Percentiles rank a stretch among this genome's conserved stretches.
Conservation (phyloP, 2,888 invertebrate species). For the Acanthopleura granulata region DNA sequence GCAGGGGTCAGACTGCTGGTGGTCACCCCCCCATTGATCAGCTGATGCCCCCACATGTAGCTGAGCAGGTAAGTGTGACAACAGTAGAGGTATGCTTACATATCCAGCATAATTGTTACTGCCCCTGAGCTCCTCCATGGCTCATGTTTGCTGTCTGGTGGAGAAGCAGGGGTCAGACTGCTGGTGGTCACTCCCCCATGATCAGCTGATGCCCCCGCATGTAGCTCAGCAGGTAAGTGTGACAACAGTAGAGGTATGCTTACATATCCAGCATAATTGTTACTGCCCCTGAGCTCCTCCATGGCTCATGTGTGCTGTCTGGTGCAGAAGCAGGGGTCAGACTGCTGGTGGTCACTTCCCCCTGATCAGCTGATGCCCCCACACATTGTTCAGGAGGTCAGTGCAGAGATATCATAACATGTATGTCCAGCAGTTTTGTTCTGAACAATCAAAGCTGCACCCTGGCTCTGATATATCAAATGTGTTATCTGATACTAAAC, state of each 20-base stretch:
- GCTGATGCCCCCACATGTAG: conserved; percentile 72
- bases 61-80: conserved; percentile 43
- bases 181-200: conserved; percentile 86
- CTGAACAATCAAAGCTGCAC: too few species aligned
- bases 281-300: conserved; percentile 38
- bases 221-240: not conserved
- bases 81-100: not conserved
- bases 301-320: conserved; percentile 74
- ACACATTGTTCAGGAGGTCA: conserved; percentile 49
- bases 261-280: too few species aligned
- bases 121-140: too few species aligned
- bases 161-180: conserved; percentile 83
- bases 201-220: too few species aligned
- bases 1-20: conserved; percentile 90
- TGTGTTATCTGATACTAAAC: too few species aligned
- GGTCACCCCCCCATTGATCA: conserved; percentile 79
- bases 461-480: too few species aligned
- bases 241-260: too few species aligned
- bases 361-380: conserved; percentile 76
- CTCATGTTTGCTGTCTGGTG: conserved; percentile 76
- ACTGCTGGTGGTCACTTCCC: conserved; percentile 90
- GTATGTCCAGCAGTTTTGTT: too few species aligned
- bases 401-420: too few species aligned
- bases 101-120: not conserved
- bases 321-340: conserved; percentile 81